phyloP scores from a whole-genome alignment of 2,113 vertebrate species.

The Zingel zingel region DNA sequence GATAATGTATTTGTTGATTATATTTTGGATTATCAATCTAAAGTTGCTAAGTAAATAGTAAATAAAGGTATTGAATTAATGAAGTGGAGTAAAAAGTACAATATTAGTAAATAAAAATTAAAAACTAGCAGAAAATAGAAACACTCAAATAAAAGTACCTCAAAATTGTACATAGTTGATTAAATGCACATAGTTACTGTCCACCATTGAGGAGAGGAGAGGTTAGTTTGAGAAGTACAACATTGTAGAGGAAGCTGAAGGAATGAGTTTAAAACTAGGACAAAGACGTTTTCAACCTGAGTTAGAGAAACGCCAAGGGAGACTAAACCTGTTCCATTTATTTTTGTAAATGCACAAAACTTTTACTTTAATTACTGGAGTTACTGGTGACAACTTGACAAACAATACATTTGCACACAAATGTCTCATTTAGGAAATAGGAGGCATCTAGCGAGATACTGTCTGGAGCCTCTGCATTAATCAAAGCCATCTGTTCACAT shows the following conservation, averaged over 20 bases:
- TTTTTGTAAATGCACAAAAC: conserved; percentile 13
- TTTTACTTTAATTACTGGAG: conserved; percentile 60
- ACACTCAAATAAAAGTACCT: not conserved
- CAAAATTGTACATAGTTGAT: not conserved
- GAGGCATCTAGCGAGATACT: conserved; percentile 71
- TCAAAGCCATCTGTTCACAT: conserved; percentile 81
- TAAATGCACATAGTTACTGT: not conserved
- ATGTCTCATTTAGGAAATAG: conserved; percentile 78
- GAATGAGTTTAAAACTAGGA: conserved; percentile 7
- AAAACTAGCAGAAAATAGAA: not conserved
- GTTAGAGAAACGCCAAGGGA: not conserved
- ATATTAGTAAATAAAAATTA: not conserved
- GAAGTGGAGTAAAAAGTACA: not conserved
- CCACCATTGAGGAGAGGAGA: not conserved
- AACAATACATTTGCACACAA: conserved; percentile 77
- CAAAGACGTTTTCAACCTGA: conserved; percentile 6
- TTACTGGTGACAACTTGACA: conserved; percentile 70
- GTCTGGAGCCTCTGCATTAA: conserved; percentile 73
- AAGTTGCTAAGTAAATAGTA: too few species aligned
- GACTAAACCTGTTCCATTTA: conserved; percentile 10
- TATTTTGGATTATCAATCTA: not conserved
- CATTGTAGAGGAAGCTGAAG: not conserved
- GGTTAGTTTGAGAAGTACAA: conserved; percentile 7
- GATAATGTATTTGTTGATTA: too few species aligned
- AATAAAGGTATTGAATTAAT: not conserved